Evolutionary conservation across 1,140 invertebrate genomes (phyloP), one percentile per base, ranked within the genome.

Genomic region (Zaprionus kolodkinae): DNA sequence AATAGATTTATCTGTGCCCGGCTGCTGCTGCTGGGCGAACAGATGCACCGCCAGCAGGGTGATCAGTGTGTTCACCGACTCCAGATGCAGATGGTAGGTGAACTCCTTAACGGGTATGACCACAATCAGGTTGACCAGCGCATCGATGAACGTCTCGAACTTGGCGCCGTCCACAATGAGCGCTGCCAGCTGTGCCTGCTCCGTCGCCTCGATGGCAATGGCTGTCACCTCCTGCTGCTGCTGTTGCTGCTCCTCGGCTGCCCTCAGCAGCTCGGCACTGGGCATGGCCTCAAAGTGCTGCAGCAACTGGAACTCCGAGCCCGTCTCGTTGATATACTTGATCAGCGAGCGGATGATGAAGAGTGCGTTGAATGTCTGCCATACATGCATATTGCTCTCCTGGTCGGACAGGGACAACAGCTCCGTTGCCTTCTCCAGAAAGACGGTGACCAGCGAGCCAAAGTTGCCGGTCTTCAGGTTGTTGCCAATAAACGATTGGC

Each of bases 331-430:
- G 48, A 99, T 94, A 93, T 97, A 99, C 93, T 99, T 99, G 63
- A 96, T 95, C 64, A 98, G 94, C 80, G 96, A 96, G 64, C 98
- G 94, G 67, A 99, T 95, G 17, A 99, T 96, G 88, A 99, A 98
- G 35, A 99, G 93, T 0, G 97, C 97, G 94, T 99, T 99, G 91
- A 97, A 97, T 0, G 97, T 96, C 93, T 99, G 98, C 97, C 98
- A 99, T 54, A 97, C 96, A 79, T 98, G 96, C 93, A 98, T 95
- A 78, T 96, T 96, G 92, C 97, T 99, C 92, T 98, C 96, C 92
- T 96, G 96, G 88, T 97, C 96, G 13, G 96, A 95, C 5, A 97
- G 96, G 5, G 96, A 95, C 62, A 97, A 94, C 64, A 99, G 93
- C 85, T 98, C 97, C 1, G 94, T 94, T 1, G 96, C 95, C 91